phyloP scores from a whole-genome alignment of 2,797 vertebrate species.

The Pipistrellus pygmaeus region DNA sequence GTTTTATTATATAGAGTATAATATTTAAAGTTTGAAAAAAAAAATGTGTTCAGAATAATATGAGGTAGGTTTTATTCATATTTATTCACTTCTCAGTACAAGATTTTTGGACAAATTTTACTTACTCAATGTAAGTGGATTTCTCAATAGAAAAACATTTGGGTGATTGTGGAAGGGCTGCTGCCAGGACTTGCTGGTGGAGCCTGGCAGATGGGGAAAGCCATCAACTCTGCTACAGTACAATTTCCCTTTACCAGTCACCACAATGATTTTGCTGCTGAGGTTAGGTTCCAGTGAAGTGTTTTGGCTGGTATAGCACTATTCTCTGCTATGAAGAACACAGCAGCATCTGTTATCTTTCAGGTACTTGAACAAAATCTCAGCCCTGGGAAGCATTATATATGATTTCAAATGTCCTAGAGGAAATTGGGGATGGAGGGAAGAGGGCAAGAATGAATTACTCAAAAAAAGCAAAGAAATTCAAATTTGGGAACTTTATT shows the following conservation, averaged over 20 bases:
- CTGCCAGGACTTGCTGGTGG: constrained; percentile 78
- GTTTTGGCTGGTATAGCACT: constrained; percentile 74
- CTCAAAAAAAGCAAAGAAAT: neutral
- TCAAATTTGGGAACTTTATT: constrained; percentile 41
- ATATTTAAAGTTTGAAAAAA: neutral
- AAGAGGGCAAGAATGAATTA: neutral
- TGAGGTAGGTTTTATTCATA: constrained; percentile 50
- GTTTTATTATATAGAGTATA: neutral
- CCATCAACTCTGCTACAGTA: constrained; percentile 83
- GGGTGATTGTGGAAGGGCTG: constrained; percentile 72
- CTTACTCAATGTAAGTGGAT: constrained; percentile 75
- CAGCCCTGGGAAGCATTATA: constrained; percentile 80
- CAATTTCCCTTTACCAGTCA: constrained; percentile 84
- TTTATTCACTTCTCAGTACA: constrained; percentile 42
- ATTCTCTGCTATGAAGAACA: constrained; percentile 74
- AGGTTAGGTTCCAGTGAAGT: constrained; percentile 79
- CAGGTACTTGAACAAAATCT: constrained; percentile 85
- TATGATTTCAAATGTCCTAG: constrained; percentile 77
- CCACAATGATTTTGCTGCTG: constrained; percentile 79
- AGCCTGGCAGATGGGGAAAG: constrained; percentile 84
- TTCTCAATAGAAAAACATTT: constrained; percentile 81
- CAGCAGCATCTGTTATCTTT: constrained; percentile 85
- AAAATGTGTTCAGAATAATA: constrained; percentile 36
- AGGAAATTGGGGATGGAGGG: constrained; percentile 56
- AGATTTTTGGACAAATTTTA: constrained; percentile 70